Percentiles rank a stretch among this genome's conserved stretches.
Evolutionary conservation across 1,140 invertebrate genomes (phyloP).

Genomic region (Myzus persicae): DNA sequence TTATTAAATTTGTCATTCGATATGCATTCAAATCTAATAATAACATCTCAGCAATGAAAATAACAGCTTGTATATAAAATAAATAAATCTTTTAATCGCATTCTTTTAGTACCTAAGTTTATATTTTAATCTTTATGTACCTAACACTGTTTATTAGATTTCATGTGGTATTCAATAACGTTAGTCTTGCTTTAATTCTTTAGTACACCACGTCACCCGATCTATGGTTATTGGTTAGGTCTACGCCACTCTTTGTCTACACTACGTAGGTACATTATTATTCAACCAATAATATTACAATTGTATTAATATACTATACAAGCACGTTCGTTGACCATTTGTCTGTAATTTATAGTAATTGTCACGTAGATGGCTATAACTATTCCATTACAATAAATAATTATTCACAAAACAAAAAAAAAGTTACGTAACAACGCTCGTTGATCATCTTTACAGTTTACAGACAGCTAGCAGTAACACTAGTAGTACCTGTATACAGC

Average conservation of each 20-base stretch:
- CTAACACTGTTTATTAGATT: not conserved
- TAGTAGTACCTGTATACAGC: not conserved
- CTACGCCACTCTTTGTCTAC: not conserved
- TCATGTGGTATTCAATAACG: not conserved
- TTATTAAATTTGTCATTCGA: not conserved
- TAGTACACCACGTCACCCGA: not conserved
- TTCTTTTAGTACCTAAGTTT: not conserved
- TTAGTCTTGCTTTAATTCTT: not conserved
- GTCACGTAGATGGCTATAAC: not conserved
- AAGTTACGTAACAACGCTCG: not conserved
- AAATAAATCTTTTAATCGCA: conserved; percentile 2
- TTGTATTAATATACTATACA: not conserved
- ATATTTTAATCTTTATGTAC: not conserved
- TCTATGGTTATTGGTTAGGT: not conserved
- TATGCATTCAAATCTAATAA: not conserved
- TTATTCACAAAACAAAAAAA: not conserved
- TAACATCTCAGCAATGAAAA: not conserved
- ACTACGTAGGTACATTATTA: not conserved
- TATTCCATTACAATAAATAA: not conserved
- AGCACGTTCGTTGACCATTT: not conserved
- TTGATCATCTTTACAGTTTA: not conserved
- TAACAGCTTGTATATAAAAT: not conserved
- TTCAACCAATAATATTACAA: not conserved
- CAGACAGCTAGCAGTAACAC: not conserved
- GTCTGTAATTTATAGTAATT: conserved; percentile 9